Percentiles rank a stretch among this genome's conserved stretches.
Evolutionary conservation across 1,140 invertebrate genomes (phyloP).

Genomic region (Apolygus lucorum): DNA sequence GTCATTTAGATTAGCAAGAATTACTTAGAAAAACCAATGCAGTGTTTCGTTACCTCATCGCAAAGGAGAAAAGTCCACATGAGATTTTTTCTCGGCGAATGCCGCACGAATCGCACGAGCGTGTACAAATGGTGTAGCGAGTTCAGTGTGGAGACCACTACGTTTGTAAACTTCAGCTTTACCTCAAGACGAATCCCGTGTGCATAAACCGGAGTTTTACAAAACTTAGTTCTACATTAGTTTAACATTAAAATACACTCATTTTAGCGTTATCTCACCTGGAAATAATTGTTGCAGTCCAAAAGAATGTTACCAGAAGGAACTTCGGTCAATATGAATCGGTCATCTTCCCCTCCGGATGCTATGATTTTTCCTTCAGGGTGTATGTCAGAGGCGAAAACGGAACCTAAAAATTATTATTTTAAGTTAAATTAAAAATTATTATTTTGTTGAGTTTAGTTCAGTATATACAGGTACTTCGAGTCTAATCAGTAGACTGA

Average conservation of each 20-base stretch:
- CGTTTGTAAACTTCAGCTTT: not conserved
- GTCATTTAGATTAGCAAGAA: too few species aligned
- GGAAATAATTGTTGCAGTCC: not conserved
- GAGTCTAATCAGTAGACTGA: not conserved
- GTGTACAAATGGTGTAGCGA: not conserved
- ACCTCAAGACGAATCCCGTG: not conserved
- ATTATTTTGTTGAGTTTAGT: not conserved
- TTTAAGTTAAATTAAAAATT: not conserved
- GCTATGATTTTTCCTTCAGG: conserved; percentile 3
- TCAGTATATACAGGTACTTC: not conserved
- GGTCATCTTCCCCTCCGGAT: conserved; percentile 8
- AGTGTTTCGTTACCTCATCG: too few species aligned
- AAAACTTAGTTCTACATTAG: not conserved
- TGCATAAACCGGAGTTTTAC: not conserved
- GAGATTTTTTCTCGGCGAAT: not conserved
- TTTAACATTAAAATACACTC: too few species aligned
- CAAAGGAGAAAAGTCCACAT: too few species aligned
- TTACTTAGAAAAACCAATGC: too few species aligned
- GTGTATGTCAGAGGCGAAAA: conserved; percentile 3
- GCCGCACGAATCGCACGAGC: not conserved
- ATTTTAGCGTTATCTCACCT: not conserved
- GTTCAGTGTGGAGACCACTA: not conserved
- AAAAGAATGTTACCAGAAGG: not conserved
- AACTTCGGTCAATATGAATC: not conserved
- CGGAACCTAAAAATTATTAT: conserved; percentile 4